Percentiles rank a stretch among this genome's conserved stretches.
phyloP scores from a whole-genome alignment of 2,113 vertebrate species.

The Ochotona curzoniae region DNA sequence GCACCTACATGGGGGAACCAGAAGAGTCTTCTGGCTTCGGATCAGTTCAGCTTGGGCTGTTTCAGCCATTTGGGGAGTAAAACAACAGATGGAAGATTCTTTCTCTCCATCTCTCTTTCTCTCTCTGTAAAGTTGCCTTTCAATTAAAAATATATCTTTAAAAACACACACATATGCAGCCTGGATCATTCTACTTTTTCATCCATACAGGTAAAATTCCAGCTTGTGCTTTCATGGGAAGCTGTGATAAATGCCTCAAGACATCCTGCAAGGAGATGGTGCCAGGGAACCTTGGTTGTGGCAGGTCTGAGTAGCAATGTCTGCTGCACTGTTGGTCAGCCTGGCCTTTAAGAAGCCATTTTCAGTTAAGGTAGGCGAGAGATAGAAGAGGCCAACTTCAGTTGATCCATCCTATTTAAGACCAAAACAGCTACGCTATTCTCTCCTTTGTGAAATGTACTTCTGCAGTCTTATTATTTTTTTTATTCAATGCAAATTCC shows the following conservation, averaged over 20 bases:
- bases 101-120: too few species aligned
- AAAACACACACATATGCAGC: background rate
- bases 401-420: constrained; percentile 5
- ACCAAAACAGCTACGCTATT: background rate
- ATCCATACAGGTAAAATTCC: background rate
- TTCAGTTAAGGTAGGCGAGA: background rate
- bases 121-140: too few species aligned
- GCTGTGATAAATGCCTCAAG: background rate
- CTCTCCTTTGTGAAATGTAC: background rate
- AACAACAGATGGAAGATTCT: too few species aligned
- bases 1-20: too few species aligned
- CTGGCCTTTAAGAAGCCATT: constrained; percentile 3
- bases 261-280: background rate
- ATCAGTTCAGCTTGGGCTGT: too few species aligned
- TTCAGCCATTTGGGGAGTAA: too few species aligned
- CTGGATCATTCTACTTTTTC: background rate
- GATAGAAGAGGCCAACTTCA: background rate
- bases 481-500: background rate
- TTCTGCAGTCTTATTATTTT: background rate
- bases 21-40: too few species aligned
- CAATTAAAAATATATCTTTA: too few species aligned
- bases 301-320: background rate
- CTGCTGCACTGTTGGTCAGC: background rate
- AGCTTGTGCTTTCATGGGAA: background rate
- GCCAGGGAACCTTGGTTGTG: background rate